Evolutionary conservation across 2,888 invertebrate species (phyloP).

Genomic region (Odontomyia ornata): DNA sequence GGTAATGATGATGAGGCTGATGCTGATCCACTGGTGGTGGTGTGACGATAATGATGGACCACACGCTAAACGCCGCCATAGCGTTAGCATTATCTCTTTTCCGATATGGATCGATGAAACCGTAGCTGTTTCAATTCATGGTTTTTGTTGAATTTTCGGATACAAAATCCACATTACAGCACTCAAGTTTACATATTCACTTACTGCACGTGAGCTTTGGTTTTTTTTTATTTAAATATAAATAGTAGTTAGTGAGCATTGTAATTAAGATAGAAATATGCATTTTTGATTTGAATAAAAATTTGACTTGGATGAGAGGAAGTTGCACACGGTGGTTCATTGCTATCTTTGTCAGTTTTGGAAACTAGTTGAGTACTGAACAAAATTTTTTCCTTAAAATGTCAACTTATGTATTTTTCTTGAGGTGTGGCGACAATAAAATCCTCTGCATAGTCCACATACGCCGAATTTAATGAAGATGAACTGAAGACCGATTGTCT

Average conservation of each 20-base stretch:
- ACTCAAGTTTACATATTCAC: not conserved
- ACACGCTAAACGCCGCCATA: slow-evolving; percentile 23
- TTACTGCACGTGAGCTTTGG: not conserved
- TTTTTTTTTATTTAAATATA: not conserved
- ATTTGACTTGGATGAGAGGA: not conserved
- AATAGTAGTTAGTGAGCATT: not conserved
- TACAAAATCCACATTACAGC: not conserved
- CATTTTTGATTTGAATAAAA: not conserved
- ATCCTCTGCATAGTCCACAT: too few species aligned
- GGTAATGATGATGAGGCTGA: not conserved
- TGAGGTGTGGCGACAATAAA: too few species aligned
- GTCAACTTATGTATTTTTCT: too few species aligned
- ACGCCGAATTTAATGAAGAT: too few species aligned
- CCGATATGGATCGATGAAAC: slow-evolving; percentile 30
- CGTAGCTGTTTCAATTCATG: slow-evolving; percentile 15
- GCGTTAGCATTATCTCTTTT: not conserved
- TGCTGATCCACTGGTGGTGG: not conserved
- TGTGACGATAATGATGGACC: slow-evolving; percentile 26
- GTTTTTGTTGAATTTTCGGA: not conserved
- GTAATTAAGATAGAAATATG: slow-evolving; percentile 11
- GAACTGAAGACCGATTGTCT: too few species aligned
- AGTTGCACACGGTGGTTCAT: too few species aligned
- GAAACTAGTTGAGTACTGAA: too few species aligned
- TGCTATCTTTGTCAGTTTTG: too few species aligned
- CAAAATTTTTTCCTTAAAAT: too few species aligned